Evolutionary conservation across 2,113 vertebrate genomes (phyloP), one percentile per base, ranked within the genome.

Genomic region (Bubo blakistoni): DNA sequence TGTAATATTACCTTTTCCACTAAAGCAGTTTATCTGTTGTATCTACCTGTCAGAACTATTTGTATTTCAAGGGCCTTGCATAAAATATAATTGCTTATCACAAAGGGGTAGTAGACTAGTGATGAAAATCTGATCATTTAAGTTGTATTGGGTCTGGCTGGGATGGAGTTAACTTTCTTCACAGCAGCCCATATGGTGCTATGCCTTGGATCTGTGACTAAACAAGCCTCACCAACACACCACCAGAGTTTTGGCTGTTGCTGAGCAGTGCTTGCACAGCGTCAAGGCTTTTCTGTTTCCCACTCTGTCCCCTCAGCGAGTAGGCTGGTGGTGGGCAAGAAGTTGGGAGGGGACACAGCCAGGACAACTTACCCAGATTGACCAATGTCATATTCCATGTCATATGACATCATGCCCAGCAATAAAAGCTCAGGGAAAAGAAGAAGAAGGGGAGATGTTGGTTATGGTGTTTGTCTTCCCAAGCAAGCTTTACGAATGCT

Each of bases 101-200:
- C 34, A 83, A 62, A 76, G 14, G 7, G 8, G 36, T 7, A 62
- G 9, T 11, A 38, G 42, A 22, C 4, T 32, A 4, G n/a, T 12
- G 7, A 59, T 34, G 27, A 58, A 85, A 72, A 76, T 15, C 24
- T 18, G 7, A 30, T 9, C 3, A 61, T 46, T 88, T 30, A 36
- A 16, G 6, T 25, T 40, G 14, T 69, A 32, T 13, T 63, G 58
- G 2, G 2, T 40, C 62, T 81, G 67, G 2, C 16, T 51, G 21
- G 8, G 4, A 5, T 30, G n/a, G 21, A 63, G 21, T 59, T 55
- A 54, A 6, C 16, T 34, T 81, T 66, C 29, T 32, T 34, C 10
- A 10, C 1, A 55, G 44, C 0, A 0, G 10, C 9, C 30, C 9
- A 8, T 5, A 58, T 4, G 3, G 16, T 30, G 18, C 22, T 13